phyloP scores from a whole-genome alignment of 2,888 invertebrate species.

The Ennomos fuscantarius region DNA sequence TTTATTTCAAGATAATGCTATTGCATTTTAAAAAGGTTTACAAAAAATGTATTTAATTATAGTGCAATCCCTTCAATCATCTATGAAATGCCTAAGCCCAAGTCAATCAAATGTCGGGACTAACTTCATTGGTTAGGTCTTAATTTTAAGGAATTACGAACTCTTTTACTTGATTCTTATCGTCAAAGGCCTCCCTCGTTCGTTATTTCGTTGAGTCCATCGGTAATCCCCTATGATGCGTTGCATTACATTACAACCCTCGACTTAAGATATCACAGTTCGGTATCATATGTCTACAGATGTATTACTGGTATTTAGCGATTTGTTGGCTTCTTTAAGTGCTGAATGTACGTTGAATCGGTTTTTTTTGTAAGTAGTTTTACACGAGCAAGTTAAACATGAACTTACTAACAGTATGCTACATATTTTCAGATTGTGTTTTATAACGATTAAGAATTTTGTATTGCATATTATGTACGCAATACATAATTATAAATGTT shows the following conservation, averaged over 20 bases:
- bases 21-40: constrained; percentile 15
- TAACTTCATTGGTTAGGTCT: constrained; percentile 14
- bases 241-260: constrained; percentile 25
- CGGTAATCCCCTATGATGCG: constrained; percentile 22
- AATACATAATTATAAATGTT: too few species aligned
- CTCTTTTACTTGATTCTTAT: constrained; percentile 12
- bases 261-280: constrained; percentile 30
- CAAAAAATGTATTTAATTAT: constrained; percentile 12
- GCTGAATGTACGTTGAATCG: constrained; percentile 12
- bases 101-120: constrained; percentile 12
- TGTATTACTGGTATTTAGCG: constrained; percentile 8
- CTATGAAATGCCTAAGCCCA: constrained; percentile 8
- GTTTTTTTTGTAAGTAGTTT: constrained; percentile 17
- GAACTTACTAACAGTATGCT: too few species aligned
- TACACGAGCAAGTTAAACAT: too few species aligned
- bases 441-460: too few species aligned
- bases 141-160: constrained; percentile 18
- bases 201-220: constrained; percentile 25
- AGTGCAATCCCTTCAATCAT: constrained; percentile 10
- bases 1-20: constrained; percentile 11
- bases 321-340: constrained; percentile 23
- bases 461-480: too few species aligned
- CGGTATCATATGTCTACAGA: constrained; percentile 22
- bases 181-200: constrained; percentile 7
- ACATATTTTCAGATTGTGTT: too few species aligned